Evolutionary conservation across 1,140 invertebrate species (phyloP), one percentile per base, ranked within the genome.

Genomic region (Dendroctonus ponderosae): DNA sequence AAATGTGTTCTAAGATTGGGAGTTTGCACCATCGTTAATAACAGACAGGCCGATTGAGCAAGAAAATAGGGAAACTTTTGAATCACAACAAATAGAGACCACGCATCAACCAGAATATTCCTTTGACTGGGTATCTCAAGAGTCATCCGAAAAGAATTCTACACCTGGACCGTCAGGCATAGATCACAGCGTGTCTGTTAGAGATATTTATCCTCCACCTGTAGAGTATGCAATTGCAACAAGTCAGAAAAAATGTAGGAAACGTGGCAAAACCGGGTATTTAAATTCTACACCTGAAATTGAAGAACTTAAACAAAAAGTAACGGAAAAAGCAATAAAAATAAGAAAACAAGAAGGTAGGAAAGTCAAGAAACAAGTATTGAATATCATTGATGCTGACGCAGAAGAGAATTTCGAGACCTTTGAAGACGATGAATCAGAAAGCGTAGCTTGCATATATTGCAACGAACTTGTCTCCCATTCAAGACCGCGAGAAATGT

Each of bases 401-500:
- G n/a, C n/a, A n/a, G n/a, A n/a, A n/a, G n/a, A n/a, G n/a, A n/a
- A n/a, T n/a, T n/a, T n/a, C n/a, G n/a, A n/a, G n/a, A n/a, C n/a
- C n/a, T n/a, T n/a, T n/a, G n/a, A n/a, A n/a, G n/a, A n/a, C n/a
- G n/a, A n/a, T 54, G 69, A 77, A 42, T 70, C 75, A 68, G 44
- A 65, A 37, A 56, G 71, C 26, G n/a, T n/a, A n/a, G n/a, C n/a
- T n/a, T 77, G 73, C 46, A 11, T 76, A 2, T 72, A 75, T 56
- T 72, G 74, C 57, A 14, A 58, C 54, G 75, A 71, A 43, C 50
- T 46, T 37, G 75, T 66, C 72, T 70, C 71, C 51, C 73, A 70
- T 44, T n/a, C n/a, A n/a, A n/a, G n/a, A n/a, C 75, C 72, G 14
- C 73, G 71, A 8, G 73, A 76, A 67, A 41, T 56, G 70, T 77